Evolutionary conservation across 2,888 invertebrate genomes (phyloP).

Genomic region (Callyntrura guangdongensis): DNA sequence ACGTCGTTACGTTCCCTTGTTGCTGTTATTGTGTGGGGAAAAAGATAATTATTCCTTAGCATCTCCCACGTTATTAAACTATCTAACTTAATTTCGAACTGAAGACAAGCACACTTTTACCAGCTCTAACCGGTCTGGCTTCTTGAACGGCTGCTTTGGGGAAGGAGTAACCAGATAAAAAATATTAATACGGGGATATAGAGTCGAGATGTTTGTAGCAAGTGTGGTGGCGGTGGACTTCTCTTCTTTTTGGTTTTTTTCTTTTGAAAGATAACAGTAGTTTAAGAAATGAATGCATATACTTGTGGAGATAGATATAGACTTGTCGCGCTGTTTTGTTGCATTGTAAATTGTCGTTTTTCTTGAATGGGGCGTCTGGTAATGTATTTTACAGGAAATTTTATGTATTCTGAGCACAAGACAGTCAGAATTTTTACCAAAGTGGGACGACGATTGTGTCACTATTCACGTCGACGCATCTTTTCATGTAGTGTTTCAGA

Average conservation of each 20-base stretch:
- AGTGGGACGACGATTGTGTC: slow-evolving; percentile 10
- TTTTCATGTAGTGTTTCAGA: background rate
- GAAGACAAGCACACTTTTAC: slow-evolving; percentile 26
- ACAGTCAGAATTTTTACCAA: background rate
- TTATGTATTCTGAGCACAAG: slow-evolving; percentile 28
- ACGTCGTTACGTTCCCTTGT: slow-evolving; percentile 69
- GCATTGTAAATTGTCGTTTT: slow-evolving; percentile 21
- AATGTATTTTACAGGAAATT: slow-evolving; percentile 44
- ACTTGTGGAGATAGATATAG: background rate
- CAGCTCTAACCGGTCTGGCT: background rate
- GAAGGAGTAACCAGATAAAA: background rate
- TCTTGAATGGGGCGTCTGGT: background rate
- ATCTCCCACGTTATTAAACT: slow-evolving; percentile 74
- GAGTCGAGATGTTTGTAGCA: background rate
- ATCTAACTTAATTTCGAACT: slow-evolving; percentile 68
- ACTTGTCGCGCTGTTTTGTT: background rate
- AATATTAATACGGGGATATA: background rate
- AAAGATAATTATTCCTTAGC: slow-evolving; percentile 74
- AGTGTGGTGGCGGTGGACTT: background rate
- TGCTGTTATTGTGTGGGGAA: slow-evolving; percentile 69
- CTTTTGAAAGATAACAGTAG: background rate
- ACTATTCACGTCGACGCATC: background rate
- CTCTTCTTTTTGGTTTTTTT: background rate
- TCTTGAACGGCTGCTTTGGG: background rate
- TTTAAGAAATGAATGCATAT: background rate